A percentile compares a stretch with the other conserved stretches of the same genome.
Conservation (phyloP, 1,140 invertebrate genomes). For the Drosophila santomea region DNA sequence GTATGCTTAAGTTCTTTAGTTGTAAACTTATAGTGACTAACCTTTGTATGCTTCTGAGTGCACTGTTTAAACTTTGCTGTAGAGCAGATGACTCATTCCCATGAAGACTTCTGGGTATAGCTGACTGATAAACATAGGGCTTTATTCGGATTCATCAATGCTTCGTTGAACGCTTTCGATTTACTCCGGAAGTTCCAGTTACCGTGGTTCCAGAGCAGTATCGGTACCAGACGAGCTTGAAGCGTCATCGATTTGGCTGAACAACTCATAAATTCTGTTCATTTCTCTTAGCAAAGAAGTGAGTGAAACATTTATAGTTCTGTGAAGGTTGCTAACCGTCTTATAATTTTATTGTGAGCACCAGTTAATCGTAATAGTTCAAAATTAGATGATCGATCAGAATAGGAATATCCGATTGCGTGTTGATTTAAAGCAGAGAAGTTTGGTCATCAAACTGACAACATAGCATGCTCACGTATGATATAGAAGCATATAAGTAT, state of each 20-base stretch:
- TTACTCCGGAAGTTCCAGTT: constrained; percentile 8
- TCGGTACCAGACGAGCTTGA: not conserved
- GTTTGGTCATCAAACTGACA: too few relatives aligned
- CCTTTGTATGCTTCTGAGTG: not conserved
- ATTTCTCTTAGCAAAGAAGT: not conserved
- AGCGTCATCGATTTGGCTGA: not conserved
- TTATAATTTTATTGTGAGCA: too few relatives aligned
- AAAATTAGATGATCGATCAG: too few relatives aligned
- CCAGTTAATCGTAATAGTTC: too few relatives aligned
- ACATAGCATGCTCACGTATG: too few relatives aligned
- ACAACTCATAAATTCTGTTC: not conserved
- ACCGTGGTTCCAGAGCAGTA: not conserved
- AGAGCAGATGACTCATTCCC: constrained; percentile 7
- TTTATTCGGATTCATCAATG: constrained; percentile 13
- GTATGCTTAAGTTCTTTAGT: not conserved
- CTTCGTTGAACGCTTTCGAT: constrained; percentile 1
- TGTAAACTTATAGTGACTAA: not conserved
- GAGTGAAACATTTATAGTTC: too few relatives aligned
- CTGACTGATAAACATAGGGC: constrained; percentile 5
- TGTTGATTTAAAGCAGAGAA: too few relatives aligned
- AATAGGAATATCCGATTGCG: too few relatives aligned
- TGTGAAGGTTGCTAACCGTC: not conserved
- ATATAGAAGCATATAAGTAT: too few relatives aligned
- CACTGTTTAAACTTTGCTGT: not conserved
- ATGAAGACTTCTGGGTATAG: not conserved